Conservation (phyloP, 2,888 invertebrate species). For the Liposcelis brunnea region DNA sequence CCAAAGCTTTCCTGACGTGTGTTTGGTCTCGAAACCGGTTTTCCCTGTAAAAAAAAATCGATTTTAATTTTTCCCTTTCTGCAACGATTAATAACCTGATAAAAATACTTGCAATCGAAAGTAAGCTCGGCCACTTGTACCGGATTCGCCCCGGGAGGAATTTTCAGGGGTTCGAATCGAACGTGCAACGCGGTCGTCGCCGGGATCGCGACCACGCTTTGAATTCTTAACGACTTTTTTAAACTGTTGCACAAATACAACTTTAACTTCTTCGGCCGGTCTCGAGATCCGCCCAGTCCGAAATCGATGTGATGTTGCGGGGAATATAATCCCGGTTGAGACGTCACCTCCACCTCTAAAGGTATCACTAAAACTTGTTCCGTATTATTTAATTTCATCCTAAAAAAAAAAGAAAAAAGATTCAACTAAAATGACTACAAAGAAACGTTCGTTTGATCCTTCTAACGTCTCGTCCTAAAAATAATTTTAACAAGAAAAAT, state of each 20-base stretch:
- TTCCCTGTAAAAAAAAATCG: constrained; percentile 30
- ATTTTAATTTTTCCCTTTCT: neutral
- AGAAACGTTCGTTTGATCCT: too few relatives aligned
- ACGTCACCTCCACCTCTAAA: constrained; percentile 64
- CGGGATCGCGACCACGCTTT: constrained; percentile 38
- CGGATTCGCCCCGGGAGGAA: constrained; percentile 43
- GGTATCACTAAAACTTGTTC: constrained; percentile 58
- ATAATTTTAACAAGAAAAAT: too few relatives aligned
- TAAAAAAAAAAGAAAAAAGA: constrained; percentile 21
- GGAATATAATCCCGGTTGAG: constrained; percentile 53
- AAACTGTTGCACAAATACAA: constrained; percentile 51
- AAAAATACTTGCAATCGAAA: constrained; percentile 44
- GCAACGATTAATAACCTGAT: too few relatives aligned
- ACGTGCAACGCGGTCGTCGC: constrained; percentile 46
- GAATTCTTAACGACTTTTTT: constrained; percentile 45
- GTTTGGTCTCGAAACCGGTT: constrained; percentile 33
- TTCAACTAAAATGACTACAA: too few relatives aligned
- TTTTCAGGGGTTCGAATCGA: constrained; percentile 44
- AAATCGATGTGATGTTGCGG: constrained; percentile 66
- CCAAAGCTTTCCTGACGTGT: constrained; percentile 37
- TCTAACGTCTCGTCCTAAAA: neutral
- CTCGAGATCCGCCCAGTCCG: constrained; percentile 56
- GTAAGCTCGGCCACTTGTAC: constrained; percentile 47
- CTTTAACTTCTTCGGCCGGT: constrained; percentile 41
- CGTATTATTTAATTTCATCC: constrained; percentile 51